Evolutionary conservation across 2,797 vertebrate species (phyloP).

Genomic region (Toxotes lorentzi): DNA sequence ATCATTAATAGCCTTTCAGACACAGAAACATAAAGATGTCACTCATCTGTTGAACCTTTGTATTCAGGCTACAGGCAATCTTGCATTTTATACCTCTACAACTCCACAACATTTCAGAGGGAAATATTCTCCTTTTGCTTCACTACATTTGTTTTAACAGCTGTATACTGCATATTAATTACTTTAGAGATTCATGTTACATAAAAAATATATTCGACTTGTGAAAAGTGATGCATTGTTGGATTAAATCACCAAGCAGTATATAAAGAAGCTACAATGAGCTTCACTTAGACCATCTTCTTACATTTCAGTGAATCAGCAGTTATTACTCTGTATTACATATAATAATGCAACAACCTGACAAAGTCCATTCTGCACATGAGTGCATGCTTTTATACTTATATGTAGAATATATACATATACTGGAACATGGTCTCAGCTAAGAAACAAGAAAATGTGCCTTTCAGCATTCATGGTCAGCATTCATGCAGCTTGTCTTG

Average conservation of each 20-base stretch:
- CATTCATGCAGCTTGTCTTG: slow-evolving; percentile 15
- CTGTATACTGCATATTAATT: neutral
- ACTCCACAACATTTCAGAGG: neutral
- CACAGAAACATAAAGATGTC: neutral
- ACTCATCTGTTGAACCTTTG: neutral
- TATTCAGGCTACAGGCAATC: neutral
- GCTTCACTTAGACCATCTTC: neutral
- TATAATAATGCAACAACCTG: neutral
- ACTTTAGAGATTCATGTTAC: neutral
- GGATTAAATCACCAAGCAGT: neutral
- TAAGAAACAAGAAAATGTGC: neutral
- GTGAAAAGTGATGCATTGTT: neutral
- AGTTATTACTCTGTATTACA: neutral
- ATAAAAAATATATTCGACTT: neutral
- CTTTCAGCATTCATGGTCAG: neutral
- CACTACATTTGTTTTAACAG: neutral
- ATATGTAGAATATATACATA: no score
- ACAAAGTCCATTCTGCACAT: neutral
- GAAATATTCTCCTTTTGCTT: neutral
- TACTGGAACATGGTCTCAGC: neutral
- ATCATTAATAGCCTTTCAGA: slow-evolving; percentile 9
- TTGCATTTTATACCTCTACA: neutral
- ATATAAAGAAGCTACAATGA: neutral
- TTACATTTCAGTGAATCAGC: neutral
- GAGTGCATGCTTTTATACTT: neutral